Conservation (phyloP, 2,113 vertebrate genomes). For the Sinocyclocheilus rhinocerous region DNA sequence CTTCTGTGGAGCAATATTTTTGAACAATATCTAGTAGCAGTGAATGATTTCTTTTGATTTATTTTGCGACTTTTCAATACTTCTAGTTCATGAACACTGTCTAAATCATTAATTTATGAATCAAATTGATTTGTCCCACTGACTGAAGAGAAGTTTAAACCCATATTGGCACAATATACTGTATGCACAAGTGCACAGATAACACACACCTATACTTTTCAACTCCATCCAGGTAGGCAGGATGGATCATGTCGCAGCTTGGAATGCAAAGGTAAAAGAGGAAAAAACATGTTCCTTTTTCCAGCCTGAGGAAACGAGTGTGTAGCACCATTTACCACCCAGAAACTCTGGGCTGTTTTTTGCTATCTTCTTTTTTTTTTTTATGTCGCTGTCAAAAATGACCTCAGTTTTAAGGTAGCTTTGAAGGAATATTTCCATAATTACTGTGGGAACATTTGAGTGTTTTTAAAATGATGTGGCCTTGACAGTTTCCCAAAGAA, state of each 20-base stretch:
- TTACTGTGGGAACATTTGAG: conserved; percentile 30
- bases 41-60: not conserved
- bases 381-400: not conserved
- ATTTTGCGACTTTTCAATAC: not conserved
- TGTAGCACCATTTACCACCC: not conserved
- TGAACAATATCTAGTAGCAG: not conserved
- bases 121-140: not conserved
- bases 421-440: conserved; percentile 33
- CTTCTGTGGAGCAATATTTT: not conserved
- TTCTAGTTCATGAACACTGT: not conserved
- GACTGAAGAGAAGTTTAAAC: not conserved
- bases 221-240: not conserved
- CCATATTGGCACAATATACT: conserved; percentile 34
- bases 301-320: not conserved
- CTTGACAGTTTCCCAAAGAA: conserved; percentile 30
- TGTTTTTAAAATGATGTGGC: conserved; percentile 12
- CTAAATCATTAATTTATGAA: not conserved
- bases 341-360: conserved; percentile 12
- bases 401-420: conserved; percentile 33
- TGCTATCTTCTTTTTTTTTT: not conserved
- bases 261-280: conserved; percentile 11
- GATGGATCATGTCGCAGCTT: conserved; percentile 4
- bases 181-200: not conserved
- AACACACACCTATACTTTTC: not conserved
- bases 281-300: not conserved